Percentiles rank a stretch among this genome's conserved stretches.
These are phyloP conservation scores for Chelon auratus DNA, from an alignment of 2,797 vertebrate genomes.

Conservation along the genomic window DNA sequence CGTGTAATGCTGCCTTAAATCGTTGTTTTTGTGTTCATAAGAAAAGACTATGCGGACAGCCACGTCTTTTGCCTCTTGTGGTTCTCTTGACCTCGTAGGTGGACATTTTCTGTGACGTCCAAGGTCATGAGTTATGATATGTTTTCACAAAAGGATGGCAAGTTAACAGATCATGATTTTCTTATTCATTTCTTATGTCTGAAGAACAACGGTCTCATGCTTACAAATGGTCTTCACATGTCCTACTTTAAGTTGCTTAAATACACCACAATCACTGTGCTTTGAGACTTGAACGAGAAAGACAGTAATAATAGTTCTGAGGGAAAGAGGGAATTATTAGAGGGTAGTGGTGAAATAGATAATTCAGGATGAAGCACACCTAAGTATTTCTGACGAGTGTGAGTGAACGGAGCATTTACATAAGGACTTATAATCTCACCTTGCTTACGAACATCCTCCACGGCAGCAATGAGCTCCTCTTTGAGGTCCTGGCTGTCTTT, in stretches of 20 bases:
- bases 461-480: constrained; percentile 95
- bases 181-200: no score
- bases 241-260: background rate
- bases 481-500: constrained; percentile 99
- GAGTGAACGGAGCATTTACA: background rate
- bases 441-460: constrained; percentile 98
- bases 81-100: no score
- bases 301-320: constrained; percentile 9
- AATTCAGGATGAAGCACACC: background rate
- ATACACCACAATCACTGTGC: constrained; percentile 1
- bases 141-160: no score
- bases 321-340: background rate
- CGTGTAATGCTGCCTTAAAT: no score
- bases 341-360: constrained; percentile 1
- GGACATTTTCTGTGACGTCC: no score
- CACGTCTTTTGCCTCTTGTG: no score
- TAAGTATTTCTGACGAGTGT: background rate
- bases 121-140: no score
- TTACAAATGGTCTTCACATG: no score
- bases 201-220: no score
- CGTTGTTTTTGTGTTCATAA: no score
- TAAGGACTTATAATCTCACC: constrained; percentile 77
- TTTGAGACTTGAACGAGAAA: background rate
- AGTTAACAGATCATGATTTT: no score
- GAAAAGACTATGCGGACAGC: no score